phyloP scores from a whole-genome alignment of 2,888 invertebrate species.

The Antheraea assamensis region DNA sequence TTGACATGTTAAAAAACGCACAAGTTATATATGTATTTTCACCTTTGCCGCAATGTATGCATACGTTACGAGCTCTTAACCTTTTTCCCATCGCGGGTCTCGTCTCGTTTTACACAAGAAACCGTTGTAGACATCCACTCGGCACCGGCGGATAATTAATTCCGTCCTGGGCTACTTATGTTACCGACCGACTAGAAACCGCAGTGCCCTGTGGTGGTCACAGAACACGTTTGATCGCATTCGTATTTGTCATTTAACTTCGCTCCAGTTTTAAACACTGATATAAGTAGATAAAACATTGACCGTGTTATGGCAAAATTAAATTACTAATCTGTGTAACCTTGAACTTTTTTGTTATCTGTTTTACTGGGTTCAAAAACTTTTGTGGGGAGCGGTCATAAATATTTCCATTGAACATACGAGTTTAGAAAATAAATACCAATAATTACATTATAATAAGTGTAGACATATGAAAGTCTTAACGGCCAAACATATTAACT shows the following conservation, averaged over 20 bases:
- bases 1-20: neutral
- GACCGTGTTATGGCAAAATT: neutral
- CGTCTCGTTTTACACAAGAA: constrained; percentile 76
- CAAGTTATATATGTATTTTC: constrained; percentile 31
- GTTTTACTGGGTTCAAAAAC: neutral
- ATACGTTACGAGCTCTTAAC: constrained; percentile 56
- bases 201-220: constrained; percentile 63
- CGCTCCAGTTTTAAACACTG: constrained; percentile 58
- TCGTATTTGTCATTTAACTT: constrained; percentile 62
- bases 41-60: constrained; percentile 40
- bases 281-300: neutral
- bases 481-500: neutral
- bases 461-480: neutral
- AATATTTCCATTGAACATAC: neutral
- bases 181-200: constrained; percentile 66
- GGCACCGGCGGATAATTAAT: constrained; percentile 67
- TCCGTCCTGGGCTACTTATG: constrained; percentile 73
- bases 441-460: neutral
- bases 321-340: neutral
- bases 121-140: constrained; percentile 68
- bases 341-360: neutral
- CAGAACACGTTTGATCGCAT: constrained; percentile 58
- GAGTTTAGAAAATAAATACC: constrained; percentile 9
- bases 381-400: constrained; percentile 3
- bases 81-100: constrained; percentile 66